These are phyloP conservation scores for Tor tambroides DNA, from an alignment of 2,113 vertebrate genomes.

Conservation along the genomic window DNA sequence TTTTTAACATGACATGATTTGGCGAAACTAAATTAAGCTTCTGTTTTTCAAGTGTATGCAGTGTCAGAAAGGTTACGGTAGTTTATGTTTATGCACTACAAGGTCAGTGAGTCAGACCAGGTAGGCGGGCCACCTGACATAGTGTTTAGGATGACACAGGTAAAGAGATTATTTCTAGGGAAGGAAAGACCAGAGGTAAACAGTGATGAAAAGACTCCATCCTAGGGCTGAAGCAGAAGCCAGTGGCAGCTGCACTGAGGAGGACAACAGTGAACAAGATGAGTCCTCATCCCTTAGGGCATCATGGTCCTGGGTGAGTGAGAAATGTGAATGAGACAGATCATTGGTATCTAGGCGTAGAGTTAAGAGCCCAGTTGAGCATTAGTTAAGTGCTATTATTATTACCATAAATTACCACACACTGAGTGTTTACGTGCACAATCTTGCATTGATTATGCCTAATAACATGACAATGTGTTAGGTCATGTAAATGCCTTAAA, in stretches of 20 bases:
- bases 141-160: slow-evolving; percentile 58
- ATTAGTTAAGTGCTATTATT: neutral
- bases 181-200: slow-evolving; percentile 30
- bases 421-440: neutral
- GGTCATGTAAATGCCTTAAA: neutral
- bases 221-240: slow-evolving; percentile 59
- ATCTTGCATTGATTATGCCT: neutral
- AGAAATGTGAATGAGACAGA: neutral
- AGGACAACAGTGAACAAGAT: slow-evolving; percentile 67
- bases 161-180: slow-evolving; percentile 3
- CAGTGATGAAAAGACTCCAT: slow-evolving; percentile 67
- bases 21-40: slow-evolving; percentile 9
- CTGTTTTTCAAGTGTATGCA: neutral
- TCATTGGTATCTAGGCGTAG: neutral
- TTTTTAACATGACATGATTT: neutral
- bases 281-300: slow-evolving; percentile 61
- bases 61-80: neutral
- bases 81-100: slow-evolving; percentile 46
- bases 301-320: slow-evolving; percentile 76
- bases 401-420: neutral
- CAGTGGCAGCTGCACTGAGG: slow-evolving; percentile 60
- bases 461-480: neutral
- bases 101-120: slow-evolving; percentile 50
- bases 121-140: slow-evolving; percentile 53
- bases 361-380: neutral